These are phyloP conservation scores for Triplophysa siluroides DNA, from an alignment of 2,113 vertebrate species.

Conservation along the genomic window DNA sequence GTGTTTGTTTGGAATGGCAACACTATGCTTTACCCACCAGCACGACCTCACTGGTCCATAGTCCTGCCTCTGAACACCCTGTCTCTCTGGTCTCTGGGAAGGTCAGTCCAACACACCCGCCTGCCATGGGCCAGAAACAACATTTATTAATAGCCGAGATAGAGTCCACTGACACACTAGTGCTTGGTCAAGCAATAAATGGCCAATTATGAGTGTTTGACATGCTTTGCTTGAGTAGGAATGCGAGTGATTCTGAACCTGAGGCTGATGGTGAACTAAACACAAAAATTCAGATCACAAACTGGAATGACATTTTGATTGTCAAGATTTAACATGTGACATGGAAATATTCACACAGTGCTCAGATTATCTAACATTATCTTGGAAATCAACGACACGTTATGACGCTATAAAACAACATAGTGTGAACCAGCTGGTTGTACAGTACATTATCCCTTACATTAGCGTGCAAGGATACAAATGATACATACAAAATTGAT, in stretches of 20 bases:
- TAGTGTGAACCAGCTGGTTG: too few relatives aligned
- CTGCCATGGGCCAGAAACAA: slow-evolving; percentile 43
- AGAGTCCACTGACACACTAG: slow-evolving; percentile 11
- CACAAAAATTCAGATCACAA: slow-evolving; percentile 9
- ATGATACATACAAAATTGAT: too few relatives aligned
- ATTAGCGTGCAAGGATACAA: too few relatives aligned
- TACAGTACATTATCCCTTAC: too few relatives aligned
- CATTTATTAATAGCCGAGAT: slow-evolving; percentile 55
- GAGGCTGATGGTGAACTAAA: slow-evolving; percentile 15
- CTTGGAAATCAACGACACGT: background rate
- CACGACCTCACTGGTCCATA: slow-evolving; percentile 22
- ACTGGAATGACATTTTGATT: slow-evolving; percentile 35
- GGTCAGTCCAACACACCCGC: slow-evolving; percentile 49
- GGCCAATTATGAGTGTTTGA: slow-evolving; percentile 47
- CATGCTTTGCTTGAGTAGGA: slow-evolving; percentile 38
- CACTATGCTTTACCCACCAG: slow-evolving; percentile 44
- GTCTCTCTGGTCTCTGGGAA: slow-evolving; percentile 46
- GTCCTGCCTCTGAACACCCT: slow-evolving; percentile 40
- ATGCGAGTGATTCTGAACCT: slow-evolving; percentile 23
- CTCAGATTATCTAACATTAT: background rate
- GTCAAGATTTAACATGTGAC: slow-evolving; percentile 15
- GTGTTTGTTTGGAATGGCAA: slow-evolving; percentile 37
- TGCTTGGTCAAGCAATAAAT: slow-evolving; percentile 56
- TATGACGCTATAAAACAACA: too few relatives aligned
- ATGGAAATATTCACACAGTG: slow-evolving; percentile 12